phyloP scores from a whole-genome alignment of 2,797 vertebrate genomes.

The Cottoperca gobio region DNA sequence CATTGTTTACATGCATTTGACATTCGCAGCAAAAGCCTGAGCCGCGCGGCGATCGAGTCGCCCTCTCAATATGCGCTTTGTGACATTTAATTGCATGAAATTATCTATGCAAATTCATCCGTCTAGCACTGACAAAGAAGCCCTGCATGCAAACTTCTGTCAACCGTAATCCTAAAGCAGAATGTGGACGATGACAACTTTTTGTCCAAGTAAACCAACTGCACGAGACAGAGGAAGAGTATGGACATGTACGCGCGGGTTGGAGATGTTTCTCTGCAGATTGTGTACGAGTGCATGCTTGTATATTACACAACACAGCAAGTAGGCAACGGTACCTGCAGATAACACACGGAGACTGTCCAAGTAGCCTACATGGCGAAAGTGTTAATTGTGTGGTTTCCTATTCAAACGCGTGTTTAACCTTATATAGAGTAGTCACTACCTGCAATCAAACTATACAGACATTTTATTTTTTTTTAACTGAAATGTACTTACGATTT shows the following conservation, averaged over 20 bases:
- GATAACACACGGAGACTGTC: constrained; percentile 32
- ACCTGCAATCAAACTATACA: background rate
- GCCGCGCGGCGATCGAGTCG: constrained; percentile 1
- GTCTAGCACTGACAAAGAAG: constrained; percentile 30
- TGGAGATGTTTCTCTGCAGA: constrained; percentile 10
- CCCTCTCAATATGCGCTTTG: constrained; percentile 40
- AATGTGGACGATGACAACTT: constrained; percentile 54
- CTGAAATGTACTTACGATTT: constrained; percentile 93
- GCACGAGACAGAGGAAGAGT: background rate
- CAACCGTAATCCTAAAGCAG: background rate
- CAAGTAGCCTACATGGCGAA: constrained; percentile 19
- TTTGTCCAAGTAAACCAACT: constrained; percentile 35
- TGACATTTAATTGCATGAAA: constrained; percentile 39
- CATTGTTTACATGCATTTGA: constrained; percentile 19
- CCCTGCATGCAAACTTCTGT: constrained; percentile 52
- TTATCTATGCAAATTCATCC: constrained; percentile 38
- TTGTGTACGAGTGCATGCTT: constrained; percentile 32
- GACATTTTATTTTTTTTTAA: background rate
- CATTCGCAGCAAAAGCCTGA: constrained; percentile 17
- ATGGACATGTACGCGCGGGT: constrained; percentile 34
- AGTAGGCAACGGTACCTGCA: constrained; percentile 49
- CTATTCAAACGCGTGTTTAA: constrained; percentile 7
- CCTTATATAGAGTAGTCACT: too few species aligned
- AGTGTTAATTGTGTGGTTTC: constrained; percentile 22
- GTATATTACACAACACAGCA: constrained; percentile 24